Base-by-base conservation (phyloP, 1,140 invertebrate genomes). In the Pseudomyrmex cubaensis region DNA sequence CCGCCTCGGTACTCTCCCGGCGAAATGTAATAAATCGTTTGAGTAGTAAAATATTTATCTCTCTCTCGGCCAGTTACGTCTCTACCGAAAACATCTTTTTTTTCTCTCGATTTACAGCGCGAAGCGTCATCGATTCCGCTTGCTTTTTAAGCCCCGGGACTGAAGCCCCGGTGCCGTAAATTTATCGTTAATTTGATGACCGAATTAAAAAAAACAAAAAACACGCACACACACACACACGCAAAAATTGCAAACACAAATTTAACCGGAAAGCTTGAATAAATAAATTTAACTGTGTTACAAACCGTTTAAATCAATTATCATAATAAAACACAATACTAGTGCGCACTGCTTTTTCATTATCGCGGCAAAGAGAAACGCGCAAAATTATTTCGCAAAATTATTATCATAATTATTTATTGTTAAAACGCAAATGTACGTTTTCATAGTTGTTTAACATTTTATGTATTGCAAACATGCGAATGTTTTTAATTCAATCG, bases 21-120 rank as follows among this genome's bases (percentile, higher is more conserved):
- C 22, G 52, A 80, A 80, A 80, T 80, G 76, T 80, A 80, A 80
- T 80, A 80, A 80, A 80, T 80, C 66, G 76, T 80, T 80, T 59
- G 66, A 80, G 76, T 80, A 80, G 72, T 80, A 72, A 80, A 80
- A 80, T 80, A 80, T 80, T 80, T 80, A 80, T 80, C 35, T 56
- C 25, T 56, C 25, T 25, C 64, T 35, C 44, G 52, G 44, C 76
- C 76, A 22, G 54, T 80, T 80, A 72, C 66, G 66, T 80, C 66
- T 70, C 76, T 80, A 52, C 54, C 66, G 66, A 80, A 78, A 80
- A 80, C 76, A 80, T 80, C 76, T 80, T 80, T 80, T 25, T 80
- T 80, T 35, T 35, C 35, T 72, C 76, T 72, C 76, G 44, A 80
- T 80, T 80, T 80, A 70, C 59, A 59, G 66, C 66, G 17, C 22